phyloP scores from a whole-genome alignment of 53 echinoderm and acorn worm species.

The Henricia sp. region DNA sequence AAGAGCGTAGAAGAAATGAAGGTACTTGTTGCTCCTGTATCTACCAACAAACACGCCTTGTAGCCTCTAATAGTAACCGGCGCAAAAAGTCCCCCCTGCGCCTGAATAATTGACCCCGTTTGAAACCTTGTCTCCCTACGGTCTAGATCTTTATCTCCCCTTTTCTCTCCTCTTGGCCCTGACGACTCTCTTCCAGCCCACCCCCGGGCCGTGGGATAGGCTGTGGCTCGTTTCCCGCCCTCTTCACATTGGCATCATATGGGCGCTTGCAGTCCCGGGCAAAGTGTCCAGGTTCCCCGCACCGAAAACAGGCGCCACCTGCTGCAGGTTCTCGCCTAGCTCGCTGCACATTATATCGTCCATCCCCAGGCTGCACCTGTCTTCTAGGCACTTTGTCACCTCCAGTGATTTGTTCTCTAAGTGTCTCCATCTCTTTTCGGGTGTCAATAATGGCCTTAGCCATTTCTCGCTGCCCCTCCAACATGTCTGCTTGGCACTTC shows the following conservation, averaged over 20 bases:
- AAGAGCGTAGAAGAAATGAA: constrained; percentile 32
- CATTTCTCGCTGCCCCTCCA: neutral
- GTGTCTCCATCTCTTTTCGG: neutral
- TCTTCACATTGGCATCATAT: neutral
- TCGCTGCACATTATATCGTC: neutral
- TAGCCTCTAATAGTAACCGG: no score
- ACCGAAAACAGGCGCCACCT: no score
- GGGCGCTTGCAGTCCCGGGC: neutral
- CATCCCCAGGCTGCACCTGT: neutral
- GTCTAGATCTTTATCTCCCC: neutral
- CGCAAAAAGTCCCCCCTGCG: no score
- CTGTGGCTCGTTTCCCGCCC: neutral
- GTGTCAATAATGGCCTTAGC: neutral
- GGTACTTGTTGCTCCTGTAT: constrained; percentile 69
- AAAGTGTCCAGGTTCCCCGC: neutral
- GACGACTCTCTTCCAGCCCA: neutral
- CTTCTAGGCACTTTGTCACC: neutral
- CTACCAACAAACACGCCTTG: constrained; percentile 34
- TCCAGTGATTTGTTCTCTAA: neutral
- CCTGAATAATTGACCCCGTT: no score
- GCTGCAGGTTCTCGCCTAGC: neutral
- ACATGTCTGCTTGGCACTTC: neutral
- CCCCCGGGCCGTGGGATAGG: neutral
- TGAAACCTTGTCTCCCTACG: no score
- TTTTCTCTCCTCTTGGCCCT: neutral